These are phyloP conservation scores for Aphis craccivora DNA, from an alignment of 1,140 invertebrate species.

Conservation along the genomic window DNA sequence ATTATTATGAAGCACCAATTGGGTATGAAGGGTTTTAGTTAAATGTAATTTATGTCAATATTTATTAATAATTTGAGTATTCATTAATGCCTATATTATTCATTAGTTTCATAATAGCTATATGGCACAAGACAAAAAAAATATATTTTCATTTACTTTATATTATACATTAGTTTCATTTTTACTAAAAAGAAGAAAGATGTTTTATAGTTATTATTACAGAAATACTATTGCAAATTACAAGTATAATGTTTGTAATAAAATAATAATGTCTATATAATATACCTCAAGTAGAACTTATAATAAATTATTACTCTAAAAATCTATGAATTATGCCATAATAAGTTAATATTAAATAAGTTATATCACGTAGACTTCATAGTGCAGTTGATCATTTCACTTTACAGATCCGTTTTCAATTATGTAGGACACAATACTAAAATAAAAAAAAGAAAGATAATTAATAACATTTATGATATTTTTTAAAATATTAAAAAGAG, in stretches of 20 bases:
- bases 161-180: neutral
- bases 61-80: neutral
- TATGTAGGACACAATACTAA: slow-evolving; percentile 66
- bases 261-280: slow-evolving; percentile 9
- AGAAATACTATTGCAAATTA: neutral
- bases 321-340: slow-evolving; percentile 29
- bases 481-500: neutral
- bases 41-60: slow-evolving; percentile 13
- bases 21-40: neutral
- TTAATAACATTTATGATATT: no score
- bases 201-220: neutral
- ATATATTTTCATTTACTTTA: neutral
- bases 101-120: neutral
- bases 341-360: slow-evolving; percentile 30
- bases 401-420: slow-evolving; percentile 45
- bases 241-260: neutral
- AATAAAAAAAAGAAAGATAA: slow-evolving; percentile 61
- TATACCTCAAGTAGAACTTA: slow-evolving; percentile 38
- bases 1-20: slow-evolving; percentile 40
- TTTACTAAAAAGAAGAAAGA: neutral
- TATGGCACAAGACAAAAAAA: slow-evolving; percentile 23
- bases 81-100: neutral
- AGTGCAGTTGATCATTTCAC: slow-evolving; percentile 18
- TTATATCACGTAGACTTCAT: slow-evolving; percentile 54
- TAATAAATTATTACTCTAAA: slow-evolving; percentile 35